Evolutionary conservation across 2,888 invertebrate species (phyloP).

Genomic region (Apotomis turbidana): DNA sequence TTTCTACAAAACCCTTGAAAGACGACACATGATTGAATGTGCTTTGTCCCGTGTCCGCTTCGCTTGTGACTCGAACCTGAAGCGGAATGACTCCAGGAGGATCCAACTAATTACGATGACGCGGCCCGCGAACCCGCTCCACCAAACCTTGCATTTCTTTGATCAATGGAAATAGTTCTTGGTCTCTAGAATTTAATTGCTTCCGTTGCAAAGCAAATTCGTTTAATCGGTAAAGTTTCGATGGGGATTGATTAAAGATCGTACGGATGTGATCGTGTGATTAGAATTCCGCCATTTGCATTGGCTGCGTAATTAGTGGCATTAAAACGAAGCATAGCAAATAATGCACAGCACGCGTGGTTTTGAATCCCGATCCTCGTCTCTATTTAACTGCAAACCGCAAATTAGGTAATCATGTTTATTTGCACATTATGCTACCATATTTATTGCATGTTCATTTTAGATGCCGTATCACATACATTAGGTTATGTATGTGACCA

Average conservation of each 20-base stretch:
- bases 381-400: too few species aligned
- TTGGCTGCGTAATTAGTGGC: too few species aligned
- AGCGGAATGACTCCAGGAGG: slow-evolving; percentile 16
- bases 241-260: slow-evolving; percentile 15
- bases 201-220: slow-evolving; percentile 20
- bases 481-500: too few species aligned
- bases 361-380: too few species aligned
- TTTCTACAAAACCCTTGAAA: too few species aligned
- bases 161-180: slow-evolving; percentile 40
- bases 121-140: slow-evolving; percentile 23
- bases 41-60: background rate
- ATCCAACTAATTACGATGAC: slow-evolving; percentile 35
- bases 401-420: too few species aligned
- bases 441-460: too few species aligned
- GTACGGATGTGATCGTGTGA: background rate
- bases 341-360: too few species aligned
- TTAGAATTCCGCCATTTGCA: background rate
- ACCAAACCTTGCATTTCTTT: slow-evolving; percentile 39
- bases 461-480: too few species aligned
- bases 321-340: too few species aligned
- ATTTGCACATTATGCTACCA: too few species aligned
- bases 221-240: slow-evolving; percentile 25
- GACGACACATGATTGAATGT: too few species aligned
- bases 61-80: background rate
- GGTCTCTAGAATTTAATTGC: slow-evolving; percentile 35